Percentiles rank a stretch among this genome's conserved stretches.
phyloP scores from a whole-genome alignment of 2,113 vertebrate species.

The Sturnira hondurensis region DNA sequence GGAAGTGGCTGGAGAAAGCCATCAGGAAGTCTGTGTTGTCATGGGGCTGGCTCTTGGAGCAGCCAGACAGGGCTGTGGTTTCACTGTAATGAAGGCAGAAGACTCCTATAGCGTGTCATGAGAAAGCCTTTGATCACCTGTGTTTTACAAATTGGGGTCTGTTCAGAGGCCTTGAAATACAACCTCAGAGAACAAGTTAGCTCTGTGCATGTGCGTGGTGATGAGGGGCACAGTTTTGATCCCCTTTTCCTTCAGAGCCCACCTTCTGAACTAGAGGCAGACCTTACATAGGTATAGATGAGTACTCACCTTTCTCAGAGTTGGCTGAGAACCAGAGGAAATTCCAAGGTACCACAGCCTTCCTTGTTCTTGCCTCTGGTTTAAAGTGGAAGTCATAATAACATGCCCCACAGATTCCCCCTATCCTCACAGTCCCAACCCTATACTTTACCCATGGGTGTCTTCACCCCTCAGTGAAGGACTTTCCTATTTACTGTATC shows the following conservation, averaged over 20 bases:
- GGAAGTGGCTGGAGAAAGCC: not conserved
- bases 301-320: not conserved
- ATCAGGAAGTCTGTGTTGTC: accelerated
- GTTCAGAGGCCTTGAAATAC: not conserved
- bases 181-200: not conserved
- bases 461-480: not conserved
- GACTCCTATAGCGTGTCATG: not conserved
- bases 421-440: not conserved
- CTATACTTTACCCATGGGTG: accelerated
- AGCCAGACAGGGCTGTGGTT: not conserved
- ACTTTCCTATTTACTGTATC: not conserved
- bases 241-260: not conserved
- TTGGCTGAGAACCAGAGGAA: not conserved
- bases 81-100: not conserved
- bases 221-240: not conserved
- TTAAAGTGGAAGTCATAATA: not conserved
- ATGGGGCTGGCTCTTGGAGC: not conserved
- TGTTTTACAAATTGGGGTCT: not conserved
- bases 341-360: not conserved
- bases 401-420: accelerated
- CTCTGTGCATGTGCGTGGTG: too few species aligned
- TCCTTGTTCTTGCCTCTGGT: not conserved
- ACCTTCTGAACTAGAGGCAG: not conserved
- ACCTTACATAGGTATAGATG: too few species aligned
- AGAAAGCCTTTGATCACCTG: not conserved